These are phyloP conservation scores for Coelopa pilipes DNA, from an alignment of 2,888 invertebrate species.

Conservation along the genomic window DNA sequence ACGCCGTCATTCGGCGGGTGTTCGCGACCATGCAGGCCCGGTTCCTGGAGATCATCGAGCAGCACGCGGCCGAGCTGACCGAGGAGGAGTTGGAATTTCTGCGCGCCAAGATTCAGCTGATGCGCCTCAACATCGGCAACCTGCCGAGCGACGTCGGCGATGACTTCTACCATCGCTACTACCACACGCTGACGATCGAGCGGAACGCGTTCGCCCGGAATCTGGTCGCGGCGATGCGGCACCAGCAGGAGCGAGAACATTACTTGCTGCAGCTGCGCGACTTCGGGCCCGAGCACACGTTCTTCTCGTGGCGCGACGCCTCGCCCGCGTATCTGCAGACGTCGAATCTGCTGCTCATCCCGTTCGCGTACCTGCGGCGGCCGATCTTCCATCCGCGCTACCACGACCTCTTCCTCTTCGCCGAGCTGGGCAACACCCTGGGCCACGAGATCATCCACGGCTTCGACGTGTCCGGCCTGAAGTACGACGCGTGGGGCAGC, in stretches of 20 bases:
- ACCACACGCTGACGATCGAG: background rate
- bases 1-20: conserved; percentile 8
- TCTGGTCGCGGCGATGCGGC: conserved; percentile 2
- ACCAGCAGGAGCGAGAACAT: background rate
- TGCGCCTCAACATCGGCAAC: conserved; percentile 31
- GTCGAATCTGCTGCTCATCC: conserved; percentile 47
- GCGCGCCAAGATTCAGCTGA: conserved; percentile 23
- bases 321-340: conserved; percentile 47
- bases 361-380: conserved; percentile 44
- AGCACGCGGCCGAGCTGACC: background rate
- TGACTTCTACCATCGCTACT: conserved; percentile 1
- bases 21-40: background rate
- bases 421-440: conserved; percentile 48
- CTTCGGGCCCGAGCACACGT: conserved; percentile 38
- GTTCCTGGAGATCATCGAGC: background rate
- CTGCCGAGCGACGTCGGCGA: background rate
- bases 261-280: conserved; percentile 24
- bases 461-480: conserved; percentile 48
- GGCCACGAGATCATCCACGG: conserved; percentile 52
- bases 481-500: conserved; percentile 48
- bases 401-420: conserved; percentile 44
- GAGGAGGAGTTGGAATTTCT: background rate
- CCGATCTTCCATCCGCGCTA: conserved; percentile 42
- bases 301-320: conserved; percentile 41
- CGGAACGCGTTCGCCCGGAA: conserved; percentile 22